phyloP scores from a whole-genome alignment of 2,888 invertebrate genomes.

The Stratiomys singularior region DNA sequence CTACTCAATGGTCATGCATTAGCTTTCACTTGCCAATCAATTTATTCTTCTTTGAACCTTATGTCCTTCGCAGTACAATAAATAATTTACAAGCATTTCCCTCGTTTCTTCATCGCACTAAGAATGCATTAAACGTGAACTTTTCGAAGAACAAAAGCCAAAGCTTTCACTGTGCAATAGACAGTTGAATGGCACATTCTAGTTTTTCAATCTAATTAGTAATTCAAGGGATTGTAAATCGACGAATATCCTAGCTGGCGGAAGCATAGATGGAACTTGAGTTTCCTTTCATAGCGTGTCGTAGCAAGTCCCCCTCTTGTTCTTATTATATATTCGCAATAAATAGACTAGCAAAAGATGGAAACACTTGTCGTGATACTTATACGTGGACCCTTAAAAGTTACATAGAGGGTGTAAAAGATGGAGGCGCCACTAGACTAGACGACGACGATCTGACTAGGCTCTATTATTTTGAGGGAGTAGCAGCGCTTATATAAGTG shows the following conservation, averaged over 20 bases:
- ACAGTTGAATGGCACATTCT: conserved; percentile 20
- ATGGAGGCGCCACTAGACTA: conserved; percentile 40
- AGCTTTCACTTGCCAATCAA: no score
- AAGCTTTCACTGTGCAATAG: neutral
- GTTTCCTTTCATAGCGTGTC: neutral
- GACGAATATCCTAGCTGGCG: neutral
- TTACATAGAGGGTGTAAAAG: conserved; percentile 20
- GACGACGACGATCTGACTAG: conserved; percentile 18
- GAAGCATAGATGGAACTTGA: neutral
- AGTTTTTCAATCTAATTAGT: conserved; percentile 30
- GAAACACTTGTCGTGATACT: conserved; percentile 26
- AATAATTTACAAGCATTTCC: no score
- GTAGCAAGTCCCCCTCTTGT: neutral
- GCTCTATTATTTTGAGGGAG: neutral
- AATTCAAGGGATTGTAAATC: conserved; percentile 19
- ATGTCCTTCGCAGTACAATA: no score
- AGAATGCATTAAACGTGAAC: neutral
- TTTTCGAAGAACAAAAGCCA: neutral
- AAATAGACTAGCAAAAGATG: conserved; percentile 16
- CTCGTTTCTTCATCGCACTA: no score
- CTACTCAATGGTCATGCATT: no score
- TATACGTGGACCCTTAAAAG: neutral
- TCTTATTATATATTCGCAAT: neutral
- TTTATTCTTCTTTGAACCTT: no score
- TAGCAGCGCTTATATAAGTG: neutral